Percentiles rank a stretch among this genome's conserved stretches.
Conservation (phyloP, 2,113 vertebrate species). For the Eudyptes chrysolophus region DNA sequence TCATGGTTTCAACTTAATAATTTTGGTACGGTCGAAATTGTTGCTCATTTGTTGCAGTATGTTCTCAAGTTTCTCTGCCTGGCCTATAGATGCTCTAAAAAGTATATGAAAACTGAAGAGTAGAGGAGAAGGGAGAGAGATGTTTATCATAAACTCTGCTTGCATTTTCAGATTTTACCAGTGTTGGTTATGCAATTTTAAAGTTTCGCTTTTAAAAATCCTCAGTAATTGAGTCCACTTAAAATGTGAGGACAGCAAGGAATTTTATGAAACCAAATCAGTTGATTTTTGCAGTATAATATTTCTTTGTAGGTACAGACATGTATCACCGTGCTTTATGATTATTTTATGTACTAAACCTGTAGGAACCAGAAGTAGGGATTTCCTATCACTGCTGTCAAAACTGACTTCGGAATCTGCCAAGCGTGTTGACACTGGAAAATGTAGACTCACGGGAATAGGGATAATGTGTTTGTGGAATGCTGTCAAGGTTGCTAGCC, state of each 20-base stretch:
- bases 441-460: not conserved
- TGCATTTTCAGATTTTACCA: not conserved
- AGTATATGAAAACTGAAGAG: not conserved
- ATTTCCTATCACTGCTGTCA: not conserved
- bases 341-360: not conserved
- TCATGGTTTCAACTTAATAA: constrained; percentile 16
- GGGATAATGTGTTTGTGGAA: not conserved
- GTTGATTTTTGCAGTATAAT: not conserved
- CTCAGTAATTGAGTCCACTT: not conserved
- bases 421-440: not conserved
- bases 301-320: not conserved
- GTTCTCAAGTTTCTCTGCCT: constrained; percentile 42
- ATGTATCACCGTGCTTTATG: not conserved
- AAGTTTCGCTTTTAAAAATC: not conserved
- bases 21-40: constrained; percentile 19
- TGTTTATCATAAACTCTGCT: not conserved
- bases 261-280: not conserved
- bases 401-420: not conserved
- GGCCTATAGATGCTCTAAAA: constrained; percentile 11
- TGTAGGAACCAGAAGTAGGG: not conserved
- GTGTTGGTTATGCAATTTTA: not conserved
- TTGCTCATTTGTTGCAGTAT: constrained; percentile 23
- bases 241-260: not conserved
- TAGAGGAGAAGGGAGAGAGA: not conserved
- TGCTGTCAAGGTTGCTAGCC: not conserved